Conservation (phyloP, 53 echinoderm and acorn worm species). For the Actinopyga echinites region DNA sequence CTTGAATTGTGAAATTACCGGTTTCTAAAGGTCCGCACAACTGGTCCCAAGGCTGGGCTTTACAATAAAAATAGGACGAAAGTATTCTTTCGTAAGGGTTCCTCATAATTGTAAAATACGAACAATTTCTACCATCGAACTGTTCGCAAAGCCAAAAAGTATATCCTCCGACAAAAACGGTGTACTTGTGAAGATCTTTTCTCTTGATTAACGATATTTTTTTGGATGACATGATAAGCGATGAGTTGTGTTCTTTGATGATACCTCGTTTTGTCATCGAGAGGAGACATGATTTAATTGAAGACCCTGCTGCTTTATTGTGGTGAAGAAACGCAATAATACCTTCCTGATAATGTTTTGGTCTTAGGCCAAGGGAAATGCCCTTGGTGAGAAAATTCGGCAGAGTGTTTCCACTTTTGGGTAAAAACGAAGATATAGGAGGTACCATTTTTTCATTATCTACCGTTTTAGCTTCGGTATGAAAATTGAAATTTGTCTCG, state of each 20-base stretch:
- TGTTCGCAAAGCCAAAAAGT: conserved; percentile 25
- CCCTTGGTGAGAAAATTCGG: conserved; percentile 7
- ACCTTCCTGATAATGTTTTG: background rate
- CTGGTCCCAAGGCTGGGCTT: conserved; percentile 14
- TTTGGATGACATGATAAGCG: background rate
- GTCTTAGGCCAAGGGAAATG: background rate
- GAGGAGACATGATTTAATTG: background rate
- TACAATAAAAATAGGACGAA: conserved; percentile 32
- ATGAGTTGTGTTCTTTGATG: background rate
- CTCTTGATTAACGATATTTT: background rate
- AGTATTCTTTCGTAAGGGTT: conserved; percentile 33
- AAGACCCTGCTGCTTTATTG: conserved; percentile 28
- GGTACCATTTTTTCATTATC: background rate
- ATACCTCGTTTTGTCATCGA: background rate
- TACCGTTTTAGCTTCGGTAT: too few relatives aligned
- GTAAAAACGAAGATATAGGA: background rate
- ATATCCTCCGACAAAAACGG: conserved; percentile 25
- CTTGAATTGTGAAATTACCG: conserved; percentile 17
- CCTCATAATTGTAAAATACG: conserved; percentile 29
- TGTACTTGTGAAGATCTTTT: background rate
- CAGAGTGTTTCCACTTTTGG: conserved; percentile 8
- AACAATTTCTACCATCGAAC: background rate
- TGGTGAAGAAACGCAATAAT: conserved; percentile 19
- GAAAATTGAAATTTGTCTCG: too few relatives aligned
- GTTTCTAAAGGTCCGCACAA: conserved; percentile 16